Base-by-base conservation (phyloP, 2,888 invertebrate species). In the Boloria selene region DNA sequence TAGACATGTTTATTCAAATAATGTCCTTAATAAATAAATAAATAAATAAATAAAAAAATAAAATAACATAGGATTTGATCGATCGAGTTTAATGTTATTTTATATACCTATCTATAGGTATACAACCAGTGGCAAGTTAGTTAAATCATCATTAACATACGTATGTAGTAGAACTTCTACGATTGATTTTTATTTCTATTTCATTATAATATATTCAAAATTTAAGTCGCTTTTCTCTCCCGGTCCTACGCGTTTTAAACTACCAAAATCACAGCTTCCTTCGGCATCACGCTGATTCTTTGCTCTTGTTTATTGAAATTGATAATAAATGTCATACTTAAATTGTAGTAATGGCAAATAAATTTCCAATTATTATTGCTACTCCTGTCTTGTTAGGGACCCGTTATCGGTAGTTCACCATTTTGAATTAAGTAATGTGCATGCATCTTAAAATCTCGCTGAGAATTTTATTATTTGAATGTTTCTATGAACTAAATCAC, bases 271-370 rank as follows among this genome's bases (percentile, higher is more conserved):
- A 66, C 67, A 67, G 69, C 60, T 65, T 64, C 68, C 58, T 62
- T 51, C 10, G 70, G 55, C 68, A 51, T 59, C 72, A 72, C 65
- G 72, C 72, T 72, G 72, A 59, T 71, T 65, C 42, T 58, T 67
- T 63, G 61, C 56, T 50, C 68, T 67, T 70, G 68, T 71, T 68
- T 68, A 70, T 70, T 68, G 60, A 59, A 61, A 68, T 68, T 42
- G 60, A 56, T 62, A 63, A 72, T 72, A 72, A 71, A 71, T 64
- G 68, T 72, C 67, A 65, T 44, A 60, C 65, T 68, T 70, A 70
- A 66, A 52, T 63, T 64, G 49, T 58, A 31, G 55, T 55, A 52
- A 59, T 68, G 62, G 66, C 47, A 65, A 61, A 70, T 70, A 70
- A 70, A 70, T 65, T 61, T 31, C 18, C 56, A 22, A 56, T 67